These are phyloP conservation scores for Drosophila merina DNA, from an alignment of 2,888 invertebrate species.

Conservation along the genomic window DNA sequence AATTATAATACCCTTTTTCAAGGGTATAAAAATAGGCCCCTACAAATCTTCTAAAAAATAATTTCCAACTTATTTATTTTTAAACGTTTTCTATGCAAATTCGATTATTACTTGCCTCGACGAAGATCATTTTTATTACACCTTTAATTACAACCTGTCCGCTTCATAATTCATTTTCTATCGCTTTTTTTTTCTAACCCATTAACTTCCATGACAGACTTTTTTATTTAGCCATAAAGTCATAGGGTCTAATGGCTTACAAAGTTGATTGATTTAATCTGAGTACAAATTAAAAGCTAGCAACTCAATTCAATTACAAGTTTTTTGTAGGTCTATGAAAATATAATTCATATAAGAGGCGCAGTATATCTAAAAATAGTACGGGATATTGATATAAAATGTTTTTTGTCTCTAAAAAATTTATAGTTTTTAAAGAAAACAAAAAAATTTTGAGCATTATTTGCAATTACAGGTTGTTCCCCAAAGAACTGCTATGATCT, in stretches of 20 bases:
- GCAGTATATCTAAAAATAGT: too few relatives aligned
- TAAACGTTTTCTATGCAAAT: background rate
- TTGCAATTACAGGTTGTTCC: too few relatives aligned
- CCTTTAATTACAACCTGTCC: constrained; percentile 2
- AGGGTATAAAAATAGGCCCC: too few relatives aligned
- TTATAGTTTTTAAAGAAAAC: too few relatives aligned
- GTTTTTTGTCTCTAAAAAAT: too few relatives aligned
- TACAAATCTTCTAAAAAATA: background rate
- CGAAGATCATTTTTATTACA: background rate
- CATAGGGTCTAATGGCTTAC: background rate
- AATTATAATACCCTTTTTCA: too few relatives aligned
- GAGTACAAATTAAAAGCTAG: background rate
- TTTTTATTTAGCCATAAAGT: background rate
- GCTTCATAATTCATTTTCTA: background rate
- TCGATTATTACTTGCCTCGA: background rate
- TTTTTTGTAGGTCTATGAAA: background rate
- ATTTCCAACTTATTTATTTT: background rate
- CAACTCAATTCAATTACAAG: too few relatives aligned
- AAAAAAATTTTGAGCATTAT: too few relatives aligned
- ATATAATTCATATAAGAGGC: background rate
- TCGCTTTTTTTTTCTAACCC: background rate
- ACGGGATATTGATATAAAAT: too few relatives aligned
- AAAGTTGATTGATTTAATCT: background rate
- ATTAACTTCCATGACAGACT: background rate
- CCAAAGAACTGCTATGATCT: too few relatives aligned